Conservation (phyloP, 2,888 invertebrate species). For the Drosophila falleni region DNA sequence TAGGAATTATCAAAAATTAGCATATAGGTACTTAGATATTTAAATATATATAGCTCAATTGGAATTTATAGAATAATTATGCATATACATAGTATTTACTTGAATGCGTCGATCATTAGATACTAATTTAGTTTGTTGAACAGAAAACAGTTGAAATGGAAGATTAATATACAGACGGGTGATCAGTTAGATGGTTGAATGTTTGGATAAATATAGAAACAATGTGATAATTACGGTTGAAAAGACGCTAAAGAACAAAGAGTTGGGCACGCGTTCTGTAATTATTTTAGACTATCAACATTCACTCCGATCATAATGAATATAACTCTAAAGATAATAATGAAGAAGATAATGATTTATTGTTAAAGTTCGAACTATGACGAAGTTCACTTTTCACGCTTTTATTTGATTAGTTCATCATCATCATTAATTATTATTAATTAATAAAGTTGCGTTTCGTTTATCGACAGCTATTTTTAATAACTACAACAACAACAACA, state of each 20-base stretch:
- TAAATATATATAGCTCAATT: no score
- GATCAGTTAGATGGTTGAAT: not conserved
- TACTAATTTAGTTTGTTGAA: not conserved
- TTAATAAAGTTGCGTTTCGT: constrained; percentile 57
- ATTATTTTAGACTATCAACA: constrained; percentile 21
- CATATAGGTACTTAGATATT: no score
- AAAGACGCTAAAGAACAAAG: constrained; percentile 18
- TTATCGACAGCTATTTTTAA: constrained; percentile 52
- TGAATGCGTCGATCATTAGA: not conserved
- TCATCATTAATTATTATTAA: constrained; percentile 78
- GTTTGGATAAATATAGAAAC: not conserved
- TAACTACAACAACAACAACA: constrained; percentile 30
- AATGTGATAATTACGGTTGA: constrained; percentile 10
- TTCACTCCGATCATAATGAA: constrained; percentile 22
- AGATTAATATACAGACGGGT: no score
- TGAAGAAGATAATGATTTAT: constrained; percentile 36
- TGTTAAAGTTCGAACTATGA: constrained; percentile 8
- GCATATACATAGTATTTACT: no score
- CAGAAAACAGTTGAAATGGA: not conserved
- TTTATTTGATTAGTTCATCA: constrained; percentile 76
- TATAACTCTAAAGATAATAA: constrained; percentile 1
- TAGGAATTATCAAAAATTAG: no score
- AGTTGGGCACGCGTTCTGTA: constrained; percentile 43
- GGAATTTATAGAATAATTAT: no score
- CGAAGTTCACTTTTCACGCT: constrained; percentile 72